Evolutionary conservation across 2,797 vertebrate species (phyloP), one percentile per base, ranked within the genome.

Genomic region (Borostomias antarcticus): DNA sequence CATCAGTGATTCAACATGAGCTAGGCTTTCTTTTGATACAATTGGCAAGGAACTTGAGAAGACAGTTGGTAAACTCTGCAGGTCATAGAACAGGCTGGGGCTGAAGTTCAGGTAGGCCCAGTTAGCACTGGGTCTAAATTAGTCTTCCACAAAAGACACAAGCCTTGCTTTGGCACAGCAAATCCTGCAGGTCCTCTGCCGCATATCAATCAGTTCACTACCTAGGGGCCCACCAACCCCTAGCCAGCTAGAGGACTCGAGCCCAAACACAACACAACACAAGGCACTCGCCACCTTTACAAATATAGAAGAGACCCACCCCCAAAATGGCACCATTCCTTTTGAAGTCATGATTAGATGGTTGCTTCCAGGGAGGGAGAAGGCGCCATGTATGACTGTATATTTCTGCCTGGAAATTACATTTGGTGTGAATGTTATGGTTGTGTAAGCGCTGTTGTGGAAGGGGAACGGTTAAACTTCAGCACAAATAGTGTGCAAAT

Each of bases 131-230:
- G 60, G 76, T 79, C 80, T 83, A 86, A 86, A 86, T 84, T 73
- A 72, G 69, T 63, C 74, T 74, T 80, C 62, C 66, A 85, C 74
- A 91, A 85, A 82, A 83, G 75, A 81, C 79, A 80, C 80, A 80
- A 92, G 86, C 86, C 85, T 89, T 89, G 84, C 54, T 76, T 84
- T 81, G 82, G 79, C 78, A 72, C 77, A 72, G 85, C 70, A 89
- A 86, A 84, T 80, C 78, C 66, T 65, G 26, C 1, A 0, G 76
- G 60, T 80, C 58, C 75, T 79, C 77, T 75, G 75, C 64, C 81
- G 92, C 87, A 92, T 93, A 85, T 91, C 77, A 92, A 93, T 92
- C 74, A 85, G 85, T 70, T 81, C 63, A 58, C 64, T 79, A 84
- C 76, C 48, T 71, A 66, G 80, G 76, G 82, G 76, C 76, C 85